These are phyloP conservation scores for Dendrophyllia cribrosa DNA, from an alignment of 64 coral and sea anemone species.

Conservation along the genomic window DNA sequence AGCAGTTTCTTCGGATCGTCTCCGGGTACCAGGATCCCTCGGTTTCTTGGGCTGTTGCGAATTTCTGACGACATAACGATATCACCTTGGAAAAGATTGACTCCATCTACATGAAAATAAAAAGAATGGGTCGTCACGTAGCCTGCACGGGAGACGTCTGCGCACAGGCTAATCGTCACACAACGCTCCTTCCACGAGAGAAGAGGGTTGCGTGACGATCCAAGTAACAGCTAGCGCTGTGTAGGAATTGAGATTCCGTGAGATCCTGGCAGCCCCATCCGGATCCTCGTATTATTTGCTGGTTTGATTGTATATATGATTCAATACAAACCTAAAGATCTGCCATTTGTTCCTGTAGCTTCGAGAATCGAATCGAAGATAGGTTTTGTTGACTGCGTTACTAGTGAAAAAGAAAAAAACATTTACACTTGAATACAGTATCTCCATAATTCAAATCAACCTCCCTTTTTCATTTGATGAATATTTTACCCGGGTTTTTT, in stretches of 20 bases:
- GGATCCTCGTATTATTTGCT: too few relatives aligned
- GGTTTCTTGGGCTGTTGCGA: not conserved
- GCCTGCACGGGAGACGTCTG: not conserved
- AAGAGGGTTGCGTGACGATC: too few relatives aligned
- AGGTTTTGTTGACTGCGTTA: slow-evolving; percentile 8
- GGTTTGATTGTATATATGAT: too few relatives aligned
- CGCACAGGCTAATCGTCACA: too few relatives aligned
- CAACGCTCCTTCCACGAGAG: too few relatives aligned
- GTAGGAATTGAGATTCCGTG: too few relatives aligned
- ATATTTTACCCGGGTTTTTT: too few relatives aligned
- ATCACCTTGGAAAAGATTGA: slow-evolving; percentile 18
- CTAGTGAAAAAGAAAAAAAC: not conserved
- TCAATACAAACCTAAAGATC: not conserved
- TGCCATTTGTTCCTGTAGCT: slow-evolving; percentile 24
- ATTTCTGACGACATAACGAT: not conserved
- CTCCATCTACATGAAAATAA: not conserved
- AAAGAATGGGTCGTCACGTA: not conserved
- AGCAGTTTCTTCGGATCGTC: not conserved
- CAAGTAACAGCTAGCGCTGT: too few relatives aligned
- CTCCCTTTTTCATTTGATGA: too few relatives aligned
- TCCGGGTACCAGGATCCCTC: slow-evolving; percentile 14
- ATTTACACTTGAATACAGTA: too few relatives aligned
- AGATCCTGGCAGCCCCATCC: too few relatives aligned
- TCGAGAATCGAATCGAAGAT: slow-evolving; percentile 22
- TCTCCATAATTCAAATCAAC: too few relatives aligned